Evolutionary conservation across 2,797 vertebrate genomes (phyloP).

Genomic region (Danio aesculapii): DNA sequence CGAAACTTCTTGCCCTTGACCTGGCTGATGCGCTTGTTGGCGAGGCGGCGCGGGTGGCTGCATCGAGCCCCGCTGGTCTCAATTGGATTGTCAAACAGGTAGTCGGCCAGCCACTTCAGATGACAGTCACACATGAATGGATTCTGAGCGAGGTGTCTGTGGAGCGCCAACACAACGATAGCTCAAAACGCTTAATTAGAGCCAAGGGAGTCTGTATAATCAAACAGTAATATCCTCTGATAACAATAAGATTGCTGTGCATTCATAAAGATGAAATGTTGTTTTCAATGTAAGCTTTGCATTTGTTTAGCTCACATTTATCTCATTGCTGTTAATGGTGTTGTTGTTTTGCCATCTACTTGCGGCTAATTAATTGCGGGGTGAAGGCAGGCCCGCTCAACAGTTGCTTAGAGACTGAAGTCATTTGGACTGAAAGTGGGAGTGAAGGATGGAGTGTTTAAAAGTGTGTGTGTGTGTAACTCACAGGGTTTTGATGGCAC

Average conservation of each 20-base stretch:
- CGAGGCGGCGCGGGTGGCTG: conserved; percentile 93
- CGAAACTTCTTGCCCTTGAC: conserved; percentile 99
- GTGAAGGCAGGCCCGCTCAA: conserved; percentile 26
- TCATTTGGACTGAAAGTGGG: conserved; percentile 12
- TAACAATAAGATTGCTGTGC: not conserved
- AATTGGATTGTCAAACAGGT: conserved; percentile 98
- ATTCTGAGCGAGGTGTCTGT: conserved; percentile 97
- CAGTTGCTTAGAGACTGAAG: conserved; percentile 56
- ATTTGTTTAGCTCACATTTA: conserved; percentile 25
- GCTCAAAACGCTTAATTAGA: conserved; percentile 23
- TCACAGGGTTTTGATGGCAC: conserved; percentile 97
- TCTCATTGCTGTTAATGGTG: conserved; percentile 26
- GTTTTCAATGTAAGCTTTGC: not conserved
- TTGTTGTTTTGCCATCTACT: conserved; percentile 39
- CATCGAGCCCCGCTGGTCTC: conserved; percentile 99
- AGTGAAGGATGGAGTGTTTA: conserved; percentile 36
- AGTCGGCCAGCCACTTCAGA: conserved; percentile 99
- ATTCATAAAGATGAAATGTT: conserved; percentile 1
- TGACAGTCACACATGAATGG: conserved; percentile 99
- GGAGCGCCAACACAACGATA: conserved; percentile 20
- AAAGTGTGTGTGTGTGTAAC: conserved; percentile 45
- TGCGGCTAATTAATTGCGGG: conserved; percentile 45
- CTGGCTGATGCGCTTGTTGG: conserved; percentile 99
- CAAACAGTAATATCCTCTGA: conserved; percentile 17
- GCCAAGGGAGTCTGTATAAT: conserved; percentile 29